Evolutionary conservation across 2,888 invertebrate species (phyloP), one percentile per base, ranked within the genome.

Genomic region (Conops quadrifasciatus): DNA sequence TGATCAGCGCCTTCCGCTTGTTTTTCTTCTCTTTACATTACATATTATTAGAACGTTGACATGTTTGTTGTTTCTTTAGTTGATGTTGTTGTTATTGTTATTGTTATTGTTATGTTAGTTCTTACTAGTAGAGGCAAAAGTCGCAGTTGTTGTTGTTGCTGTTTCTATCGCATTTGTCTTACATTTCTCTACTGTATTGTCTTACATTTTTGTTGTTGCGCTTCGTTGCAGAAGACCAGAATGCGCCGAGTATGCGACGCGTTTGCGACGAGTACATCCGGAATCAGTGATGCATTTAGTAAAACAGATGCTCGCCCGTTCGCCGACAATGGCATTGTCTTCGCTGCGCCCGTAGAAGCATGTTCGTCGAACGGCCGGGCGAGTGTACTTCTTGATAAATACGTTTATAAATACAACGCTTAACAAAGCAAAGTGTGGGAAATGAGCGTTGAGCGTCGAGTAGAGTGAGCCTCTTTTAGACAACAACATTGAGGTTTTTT

Each of bases 261-360:
- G 26, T 7, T 4, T 56, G 2, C 19, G n/a, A 36, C 36, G 9
- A 36, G 30, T 62, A 62, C 62, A 62, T 62, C 62, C 62, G 43
- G 43, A 62, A 19, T 11, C 62, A 62, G 43, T 43, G n/a, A 21
- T 21, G 62, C 62, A 30, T 36, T 60, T 28, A n/a, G 56, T 3
- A 16, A 7, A 56, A 24, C 4, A 24, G 21, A 24, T 26, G 24
- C n/a, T 56, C n/a, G 36, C 36, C 36, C 9, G 9, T 9, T 36
- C 36, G 36, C 5, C 36, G 5, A 9, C 36, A 36, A 36, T 36
- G 36, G 36, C 36, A 36, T 36, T 36, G 36, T 36, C 36, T 36
- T 36, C 9, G 36, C 4, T 36, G 36, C 36, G 36, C 36, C 9
- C 36, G 36, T 9, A 36, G 36, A 36, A 36, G 36, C 36, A 36